phyloP scores from a whole-genome alignment of 2,113 vertebrate species.

The Microcebus ravelobensis region DNA sequence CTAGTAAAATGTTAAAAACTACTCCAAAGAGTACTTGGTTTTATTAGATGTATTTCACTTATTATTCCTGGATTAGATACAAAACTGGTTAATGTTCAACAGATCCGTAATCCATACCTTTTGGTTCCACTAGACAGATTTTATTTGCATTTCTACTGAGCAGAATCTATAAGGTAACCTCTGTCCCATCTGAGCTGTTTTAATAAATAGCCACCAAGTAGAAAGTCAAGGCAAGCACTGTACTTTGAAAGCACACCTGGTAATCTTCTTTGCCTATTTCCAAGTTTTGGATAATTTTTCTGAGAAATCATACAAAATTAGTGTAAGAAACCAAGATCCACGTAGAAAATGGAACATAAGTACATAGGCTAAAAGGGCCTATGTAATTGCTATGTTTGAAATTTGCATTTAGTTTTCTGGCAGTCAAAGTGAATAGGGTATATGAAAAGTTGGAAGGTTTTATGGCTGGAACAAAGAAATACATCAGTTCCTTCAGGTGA shows the following conservation, averaged over 20 bases:
- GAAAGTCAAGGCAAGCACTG: background rate
- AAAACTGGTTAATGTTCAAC: background rate
- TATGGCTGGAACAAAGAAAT: background rate
- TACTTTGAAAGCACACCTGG: background rate
- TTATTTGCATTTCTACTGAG: background rate
- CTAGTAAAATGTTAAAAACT: background rate
- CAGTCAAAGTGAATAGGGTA: background rate
- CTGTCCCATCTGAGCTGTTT: background rate
- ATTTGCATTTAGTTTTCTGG: background rate
- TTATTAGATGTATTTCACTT: background rate
- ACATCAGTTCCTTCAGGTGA: background rate
- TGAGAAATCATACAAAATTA: background rate
- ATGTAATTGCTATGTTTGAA: background rate
- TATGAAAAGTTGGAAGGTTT: background rate
- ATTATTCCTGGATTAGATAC: background rate
- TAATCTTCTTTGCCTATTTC: background rate
- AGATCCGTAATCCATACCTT: background rate
- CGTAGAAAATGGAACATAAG: background rate
- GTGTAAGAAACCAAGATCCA: background rate
- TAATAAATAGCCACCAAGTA: background rate
- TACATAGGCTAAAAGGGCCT: fast-evolving
- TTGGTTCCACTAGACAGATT: background rate
- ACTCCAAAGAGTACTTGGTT: background rate
- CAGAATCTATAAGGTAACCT: background rate
- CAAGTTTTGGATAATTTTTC: background rate